Conservation (phyloP, 2,888 invertebrate species). For the Ectemnius cavifrons region DNA sequence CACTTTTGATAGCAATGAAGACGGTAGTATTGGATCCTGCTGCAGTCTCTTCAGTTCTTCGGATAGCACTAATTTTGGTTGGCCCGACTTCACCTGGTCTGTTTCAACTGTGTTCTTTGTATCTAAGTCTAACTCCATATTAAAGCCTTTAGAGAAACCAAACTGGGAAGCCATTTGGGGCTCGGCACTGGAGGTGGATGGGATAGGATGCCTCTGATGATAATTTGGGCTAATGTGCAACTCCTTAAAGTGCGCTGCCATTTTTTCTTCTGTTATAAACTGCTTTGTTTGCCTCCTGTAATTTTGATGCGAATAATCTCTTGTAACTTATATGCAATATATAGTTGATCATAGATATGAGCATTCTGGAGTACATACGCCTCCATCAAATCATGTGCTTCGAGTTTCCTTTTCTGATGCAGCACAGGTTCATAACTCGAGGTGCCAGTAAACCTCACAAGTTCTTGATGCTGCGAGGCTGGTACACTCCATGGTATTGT, state of each 20-base stretch:
- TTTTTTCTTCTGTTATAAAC: conserved; percentile 90
- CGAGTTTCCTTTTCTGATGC: conserved; percentile 72
- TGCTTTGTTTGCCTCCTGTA: conserved; percentile 81
- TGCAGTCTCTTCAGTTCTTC: conserved; percentile 85
- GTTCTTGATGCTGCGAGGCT: conserved; percentile 66
- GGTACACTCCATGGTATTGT: conserved; percentile 73
- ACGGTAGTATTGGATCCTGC: conserved; percentile 84
- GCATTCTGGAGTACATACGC: conserved; percentile 51
- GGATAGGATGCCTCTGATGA: conserved; percentile 48
- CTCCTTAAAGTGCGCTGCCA: conserved; percentile 88
- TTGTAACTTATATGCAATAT: neutral
- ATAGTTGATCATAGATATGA: neutral
- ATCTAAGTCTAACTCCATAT: conserved; percentile 59
- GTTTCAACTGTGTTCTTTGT: conserved; percentile 45
- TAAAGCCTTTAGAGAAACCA: conserved; percentile 25
- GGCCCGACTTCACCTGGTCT: conserved; percentile 62
- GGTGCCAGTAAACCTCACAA: conserved; percentile 71
- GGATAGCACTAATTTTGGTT: conserved; percentile 81
- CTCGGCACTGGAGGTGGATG: conserved; percentile 63
- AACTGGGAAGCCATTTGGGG: conserved; percentile 21
- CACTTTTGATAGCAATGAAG: conserved; percentile 81
- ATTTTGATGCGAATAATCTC: neutral
- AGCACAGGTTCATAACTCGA: conserved; percentile 44
- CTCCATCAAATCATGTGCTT: conserved; percentile 61
- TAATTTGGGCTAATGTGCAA: conserved; percentile 83